A percentile compares a stretch with the other conserved stretches of the same genome.
Conservation (phyloP, 2,888 invertebrate species). For the Drosophila birchii region DNA sequence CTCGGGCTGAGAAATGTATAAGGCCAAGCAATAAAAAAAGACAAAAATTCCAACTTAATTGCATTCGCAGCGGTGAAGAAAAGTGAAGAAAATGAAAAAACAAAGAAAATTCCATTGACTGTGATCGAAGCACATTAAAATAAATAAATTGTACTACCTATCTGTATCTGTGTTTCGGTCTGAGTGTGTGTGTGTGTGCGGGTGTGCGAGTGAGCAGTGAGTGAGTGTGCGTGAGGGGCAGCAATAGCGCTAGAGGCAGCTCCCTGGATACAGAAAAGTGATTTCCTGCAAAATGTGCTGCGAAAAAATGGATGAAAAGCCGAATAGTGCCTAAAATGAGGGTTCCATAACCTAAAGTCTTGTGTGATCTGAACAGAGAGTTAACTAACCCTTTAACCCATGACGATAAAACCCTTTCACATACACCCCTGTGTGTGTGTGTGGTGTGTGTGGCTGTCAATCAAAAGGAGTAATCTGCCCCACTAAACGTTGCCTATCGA, state of each 20-base stretch:
- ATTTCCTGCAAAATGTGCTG: constrained; percentile 73
- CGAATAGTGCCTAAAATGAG: constrained; percentile 5
- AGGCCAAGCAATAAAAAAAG: constrained; percentile 34
- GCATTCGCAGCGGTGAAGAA: constrained; percentile 38
- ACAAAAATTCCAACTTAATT: constrained; percentile 57
- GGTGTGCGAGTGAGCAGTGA: constrained; percentile 17
- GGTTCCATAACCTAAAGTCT: neutral
- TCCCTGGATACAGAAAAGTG: constrained; percentile 82
- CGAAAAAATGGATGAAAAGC: constrained; percentile 15
- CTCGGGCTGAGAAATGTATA: constrained; percentile 60
- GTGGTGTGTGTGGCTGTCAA: constrained; percentile 25
- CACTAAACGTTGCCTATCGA: constrained; percentile 74
- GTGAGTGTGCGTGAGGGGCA: constrained; percentile 62
- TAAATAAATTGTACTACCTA: constrained; percentile 31
- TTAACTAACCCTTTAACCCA: constrained; percentile 2
- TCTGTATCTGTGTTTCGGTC: constrained; percentile 13
- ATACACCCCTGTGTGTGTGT: neutral
- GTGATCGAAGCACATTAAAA: constrained; percentile 22
- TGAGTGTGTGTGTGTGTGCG: constrained; percentile 12
- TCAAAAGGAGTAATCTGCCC: constrained; percentile 37
- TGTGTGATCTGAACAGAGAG: constrained; percentile 8
- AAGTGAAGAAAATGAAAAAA: constrained; percentile 13
- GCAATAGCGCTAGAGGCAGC: constrained; percentile 65
- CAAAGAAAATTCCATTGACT: constrained; percentile 14
- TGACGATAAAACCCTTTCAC: neutral